These are phyloP conservation scores for Gari tellinella DNA, from an alignment of 2,888 invertebrate species.

Conservation along the genomic window DNA sequence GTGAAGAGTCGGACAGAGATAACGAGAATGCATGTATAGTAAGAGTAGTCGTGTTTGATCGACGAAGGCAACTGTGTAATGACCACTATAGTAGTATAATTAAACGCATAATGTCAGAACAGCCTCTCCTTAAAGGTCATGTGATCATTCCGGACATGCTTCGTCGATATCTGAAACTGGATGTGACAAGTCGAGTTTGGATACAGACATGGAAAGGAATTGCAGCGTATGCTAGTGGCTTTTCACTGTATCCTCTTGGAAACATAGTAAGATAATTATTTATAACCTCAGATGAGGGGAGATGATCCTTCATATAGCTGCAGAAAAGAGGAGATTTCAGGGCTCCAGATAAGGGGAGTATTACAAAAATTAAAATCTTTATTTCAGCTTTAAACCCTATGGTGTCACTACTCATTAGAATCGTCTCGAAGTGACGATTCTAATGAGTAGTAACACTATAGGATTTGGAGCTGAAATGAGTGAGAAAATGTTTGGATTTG, in stretches of 20 bases:
- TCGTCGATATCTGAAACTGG: conserved; percentile 72
- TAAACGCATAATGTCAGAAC: conserved; percentile 62
- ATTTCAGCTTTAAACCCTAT: no score
- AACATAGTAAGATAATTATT: conserved; percentile 70
- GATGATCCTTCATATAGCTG: no score
- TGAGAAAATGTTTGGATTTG: no score
- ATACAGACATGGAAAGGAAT: conserved; percentile 65
- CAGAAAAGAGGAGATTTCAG: no score
- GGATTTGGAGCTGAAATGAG: no score
- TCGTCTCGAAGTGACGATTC: no score
- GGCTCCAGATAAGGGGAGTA: no score
- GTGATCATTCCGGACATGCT: conserved; percentile 75
- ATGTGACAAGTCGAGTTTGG: conserved; percentile 73
- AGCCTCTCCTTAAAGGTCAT: conserved; percentile 70
- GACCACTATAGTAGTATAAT: conserved; percentile 59
- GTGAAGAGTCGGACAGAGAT: conserved; percentile 1
- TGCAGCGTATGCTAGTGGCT: conserved; percentile 40
- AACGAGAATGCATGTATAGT: conserved; percentile 45
- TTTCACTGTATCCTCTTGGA: conserved; percentile 69
- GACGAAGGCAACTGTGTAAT: conserved; percentile 60
- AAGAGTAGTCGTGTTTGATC: conserved; percentile 74
- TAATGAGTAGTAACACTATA: no score
- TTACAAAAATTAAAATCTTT: no score
- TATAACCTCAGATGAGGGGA: no score
- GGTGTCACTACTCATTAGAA: no score